Percentiles rank a stretch among this genome's conserved stretches.
Evolutionary conservation across 1,140 invertebrate genomes (phyloP).

Genomic region (Marisa cornuarietis): DNA sequence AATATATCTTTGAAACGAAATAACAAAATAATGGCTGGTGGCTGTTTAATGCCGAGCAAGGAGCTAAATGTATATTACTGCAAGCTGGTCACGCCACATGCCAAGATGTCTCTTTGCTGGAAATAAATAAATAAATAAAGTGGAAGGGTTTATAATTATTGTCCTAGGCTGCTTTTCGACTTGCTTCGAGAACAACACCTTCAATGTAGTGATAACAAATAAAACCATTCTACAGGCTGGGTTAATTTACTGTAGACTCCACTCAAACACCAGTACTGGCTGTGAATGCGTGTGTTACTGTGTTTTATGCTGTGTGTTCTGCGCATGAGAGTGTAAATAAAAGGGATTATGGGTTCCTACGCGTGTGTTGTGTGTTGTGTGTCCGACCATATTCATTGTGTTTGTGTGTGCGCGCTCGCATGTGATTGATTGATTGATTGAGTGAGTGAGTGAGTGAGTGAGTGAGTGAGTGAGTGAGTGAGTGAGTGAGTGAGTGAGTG

Average conservation of each 20-base stretch:
- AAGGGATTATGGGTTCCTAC: not conserved
- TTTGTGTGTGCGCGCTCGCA: constrained; percentile 9
- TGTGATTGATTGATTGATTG: no score
- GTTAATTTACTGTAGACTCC: not conserved
- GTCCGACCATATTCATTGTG: not conserved
- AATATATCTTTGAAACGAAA: no score
- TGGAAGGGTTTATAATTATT: not conserved
- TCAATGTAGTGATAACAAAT: not conserved
- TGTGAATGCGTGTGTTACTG: not conserved
- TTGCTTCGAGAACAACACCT: not conserved
- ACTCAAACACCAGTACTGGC: not conserved
- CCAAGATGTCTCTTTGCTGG: not conserved
- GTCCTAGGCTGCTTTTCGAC: not conserved
- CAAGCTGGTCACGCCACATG: not conserved
- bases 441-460: not conserved
- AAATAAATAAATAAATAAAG: not conserved
- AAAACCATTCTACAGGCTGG: not conserved
- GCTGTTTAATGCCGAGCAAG: no score
- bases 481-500: not conserved
- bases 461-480: not conserved
- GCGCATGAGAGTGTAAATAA: not conserved
- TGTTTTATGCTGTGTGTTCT: not conserved
- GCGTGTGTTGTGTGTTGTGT: no score
- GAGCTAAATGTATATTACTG: no score
- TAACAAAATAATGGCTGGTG: no score